These are phyloP conservation scores for Notarius quadriscutis DNA, from an alignment of 2,113 vertebrate genomes.

Conservation along the genomic window DNA sequence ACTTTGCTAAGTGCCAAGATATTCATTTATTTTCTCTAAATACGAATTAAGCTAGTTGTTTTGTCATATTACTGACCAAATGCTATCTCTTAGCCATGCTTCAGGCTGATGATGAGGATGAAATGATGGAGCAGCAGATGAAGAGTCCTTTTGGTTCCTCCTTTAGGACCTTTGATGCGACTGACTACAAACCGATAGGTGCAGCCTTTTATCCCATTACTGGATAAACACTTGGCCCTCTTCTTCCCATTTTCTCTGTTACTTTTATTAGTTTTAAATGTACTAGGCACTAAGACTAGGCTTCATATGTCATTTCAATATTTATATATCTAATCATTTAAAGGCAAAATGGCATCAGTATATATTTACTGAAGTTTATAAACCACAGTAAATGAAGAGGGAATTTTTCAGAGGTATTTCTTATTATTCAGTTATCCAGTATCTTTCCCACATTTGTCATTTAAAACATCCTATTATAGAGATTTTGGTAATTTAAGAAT, in stretches of 20 bases:
- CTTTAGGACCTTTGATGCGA: constrained; percentile 97
- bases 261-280: neutral
- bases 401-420: no score
- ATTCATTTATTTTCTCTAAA: no score
- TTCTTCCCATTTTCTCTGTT: constrained; percentile 48
- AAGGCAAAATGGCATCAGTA: no score
- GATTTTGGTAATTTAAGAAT: constrained; percentile 62
- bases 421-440: no score
- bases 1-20: no score
- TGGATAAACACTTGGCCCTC: neutral
- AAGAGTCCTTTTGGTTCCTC: constrained; percentile 99
- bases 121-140: constrained; percentile 96
- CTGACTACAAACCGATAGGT: constrained; percentile 99
- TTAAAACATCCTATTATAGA: neutral
- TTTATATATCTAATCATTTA: neutral
- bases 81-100: constrained; percentile 83
- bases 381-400: no score
- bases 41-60: neutral
- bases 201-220: constrained; percentile 40
- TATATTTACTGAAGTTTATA: no score
- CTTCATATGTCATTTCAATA: neutral
- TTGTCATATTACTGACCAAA: neutral
- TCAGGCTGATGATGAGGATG: constrained; percentile 97
- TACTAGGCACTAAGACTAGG: neutral
- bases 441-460: neutral